A percentile compares a stretch with the other conserved stretches of the same genome.
These are phyloP conservation scores for Acanthopleura granulata DNA, from an alignment of 2,888 invertebrate genomes.

Conservation along the genomic window DNA sequence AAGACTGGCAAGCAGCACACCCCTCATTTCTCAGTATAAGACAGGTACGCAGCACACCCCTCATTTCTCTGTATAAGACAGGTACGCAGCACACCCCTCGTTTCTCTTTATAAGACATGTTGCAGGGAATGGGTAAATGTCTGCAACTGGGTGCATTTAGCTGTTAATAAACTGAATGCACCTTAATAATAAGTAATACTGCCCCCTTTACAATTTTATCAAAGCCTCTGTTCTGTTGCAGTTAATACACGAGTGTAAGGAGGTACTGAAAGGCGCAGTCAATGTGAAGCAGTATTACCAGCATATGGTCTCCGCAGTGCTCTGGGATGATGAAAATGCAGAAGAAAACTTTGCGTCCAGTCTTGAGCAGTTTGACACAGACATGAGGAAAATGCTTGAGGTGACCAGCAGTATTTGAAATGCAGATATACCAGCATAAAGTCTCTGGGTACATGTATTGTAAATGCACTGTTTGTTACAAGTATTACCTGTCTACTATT, in stretches of 20 bases:
- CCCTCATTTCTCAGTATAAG: too few species aligned
- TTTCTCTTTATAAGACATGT: background rate
- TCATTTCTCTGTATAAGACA: slow-evolving; percentile 89
- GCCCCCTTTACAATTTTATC: too few species aligned
- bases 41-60: too few species aligned
- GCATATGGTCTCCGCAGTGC: slow-evolving; percentile 65
- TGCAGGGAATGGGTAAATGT: too few species aligned
- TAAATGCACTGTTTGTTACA: too few species aligned
- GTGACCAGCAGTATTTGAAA: slow-evolving; percentile 64
- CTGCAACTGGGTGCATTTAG: too few species aligned
- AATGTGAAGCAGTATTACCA: slow-evolving; percentile 82
- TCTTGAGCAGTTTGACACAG: slow-evolving; percentile 80
- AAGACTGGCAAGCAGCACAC: background rate
- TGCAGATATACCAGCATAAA: background rate
- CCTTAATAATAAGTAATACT: too few species aligned
- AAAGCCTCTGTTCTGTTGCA: slow-evolving; percentile 58
- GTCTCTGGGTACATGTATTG: too few species aligned
- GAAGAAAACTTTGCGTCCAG: slow-evolving; percentile 56
- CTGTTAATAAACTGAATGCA: too few species aligned
- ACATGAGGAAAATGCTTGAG: slow-evolving; percentile 81
- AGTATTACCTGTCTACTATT: too few species aligned
- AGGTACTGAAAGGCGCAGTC: slow-evolving; percentile 87
- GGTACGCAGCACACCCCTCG: too few species aligned
- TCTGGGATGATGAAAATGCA: slow-evolving; percentile 51
- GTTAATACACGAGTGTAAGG: slow-evolving; percentile 90